phyloP scores from a whole-genome alignment of 2,113 vertebrate species.

The Alces alces region DNA sequence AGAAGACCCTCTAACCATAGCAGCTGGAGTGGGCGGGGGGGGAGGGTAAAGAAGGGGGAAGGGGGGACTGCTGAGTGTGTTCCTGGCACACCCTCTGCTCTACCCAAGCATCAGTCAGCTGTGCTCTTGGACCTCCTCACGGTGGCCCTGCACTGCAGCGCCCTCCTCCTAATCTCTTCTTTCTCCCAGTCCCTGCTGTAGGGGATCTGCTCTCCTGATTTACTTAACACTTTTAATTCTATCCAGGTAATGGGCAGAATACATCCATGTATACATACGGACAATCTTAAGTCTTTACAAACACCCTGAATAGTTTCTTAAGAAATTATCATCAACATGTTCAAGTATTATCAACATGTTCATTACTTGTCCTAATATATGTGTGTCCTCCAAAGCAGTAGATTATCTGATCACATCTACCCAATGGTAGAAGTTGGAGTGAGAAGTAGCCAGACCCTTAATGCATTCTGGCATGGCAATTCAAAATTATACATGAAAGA shows the following conservation, averaged over 20 bases:
- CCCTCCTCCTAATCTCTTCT: background rate
- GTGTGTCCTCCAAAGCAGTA: background rate
- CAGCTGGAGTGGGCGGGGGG: background rate
- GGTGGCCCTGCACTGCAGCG: background rate
- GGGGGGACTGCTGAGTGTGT: background rate
- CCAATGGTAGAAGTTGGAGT: background rate
- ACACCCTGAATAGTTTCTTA: background rate
- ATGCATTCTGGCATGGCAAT: background rate
- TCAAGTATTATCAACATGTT: background rate
- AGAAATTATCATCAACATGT: background rate
- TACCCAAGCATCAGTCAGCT: background rate
- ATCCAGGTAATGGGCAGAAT: background rate
- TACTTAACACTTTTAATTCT: background rate
- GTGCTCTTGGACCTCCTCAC: background rate
- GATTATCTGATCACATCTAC: background rate
- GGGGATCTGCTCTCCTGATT: background rate
- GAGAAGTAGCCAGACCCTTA: background rate
- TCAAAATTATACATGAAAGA: background rate
- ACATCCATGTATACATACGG: background rate
- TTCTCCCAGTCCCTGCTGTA: background rate
- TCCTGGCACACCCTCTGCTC: background rate
- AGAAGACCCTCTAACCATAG: background rate
- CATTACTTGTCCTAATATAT: background rate
- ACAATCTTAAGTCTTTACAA: background rate
- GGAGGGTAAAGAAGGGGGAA: background rate